phyloP scores from a whole-genome alignment of 53 echinoderm and acorn worm species.

The Paracentrotus lividus region DNA sequence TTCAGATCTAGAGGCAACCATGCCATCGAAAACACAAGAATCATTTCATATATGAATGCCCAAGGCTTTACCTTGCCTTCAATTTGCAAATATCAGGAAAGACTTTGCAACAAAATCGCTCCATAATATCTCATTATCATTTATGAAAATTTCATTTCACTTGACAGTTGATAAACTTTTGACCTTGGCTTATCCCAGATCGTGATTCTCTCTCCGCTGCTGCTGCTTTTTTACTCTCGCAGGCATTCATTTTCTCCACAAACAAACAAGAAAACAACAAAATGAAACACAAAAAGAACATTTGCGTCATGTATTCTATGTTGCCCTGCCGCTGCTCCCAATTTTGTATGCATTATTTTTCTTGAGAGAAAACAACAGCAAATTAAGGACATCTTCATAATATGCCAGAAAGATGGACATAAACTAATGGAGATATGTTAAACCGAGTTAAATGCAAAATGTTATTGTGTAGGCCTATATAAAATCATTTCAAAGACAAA shows the following conservation, averaged over 20 bases:
- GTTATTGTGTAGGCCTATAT: too few relatives aligned
- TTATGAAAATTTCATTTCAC: constrained; percentile 52
- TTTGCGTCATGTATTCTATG: too few relatives aligned
- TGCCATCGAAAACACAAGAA: not conserved
- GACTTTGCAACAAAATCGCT: constrained; percentile 62
- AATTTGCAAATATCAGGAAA: not conserved
- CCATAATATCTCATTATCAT: constrained; percentile 59
- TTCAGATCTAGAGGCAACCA: not conserved
- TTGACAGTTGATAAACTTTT: constrained; percentile 60
- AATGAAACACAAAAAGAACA: too few relatives aligned
- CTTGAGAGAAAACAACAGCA: too few relatives aligned
- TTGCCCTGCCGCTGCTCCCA: too few relatives aligned
- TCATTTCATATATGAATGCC: constrained; percentile 28
- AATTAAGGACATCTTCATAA: too few relatives aligned
- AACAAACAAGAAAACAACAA: not conserved
- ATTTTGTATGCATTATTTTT: too few relatives aligned
- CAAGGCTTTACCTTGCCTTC: not conserved
- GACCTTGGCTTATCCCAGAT: constrained; percentile 23
- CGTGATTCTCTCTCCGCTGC: not conserved
- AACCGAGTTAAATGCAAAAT: too few relatives aligned
- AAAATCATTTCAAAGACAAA: too few relatives aligned
- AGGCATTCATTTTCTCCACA: not conserved
- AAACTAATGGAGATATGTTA: too few relatives aligned
- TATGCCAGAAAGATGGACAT: too few relatives aligned
- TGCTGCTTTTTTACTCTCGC: not conserved